Evolutionary conservation across 2,113 vertebrate species (phyloP), one percentile per base, ranked within the genome.

Genomic region (Diadophis punctatus): DNA sequence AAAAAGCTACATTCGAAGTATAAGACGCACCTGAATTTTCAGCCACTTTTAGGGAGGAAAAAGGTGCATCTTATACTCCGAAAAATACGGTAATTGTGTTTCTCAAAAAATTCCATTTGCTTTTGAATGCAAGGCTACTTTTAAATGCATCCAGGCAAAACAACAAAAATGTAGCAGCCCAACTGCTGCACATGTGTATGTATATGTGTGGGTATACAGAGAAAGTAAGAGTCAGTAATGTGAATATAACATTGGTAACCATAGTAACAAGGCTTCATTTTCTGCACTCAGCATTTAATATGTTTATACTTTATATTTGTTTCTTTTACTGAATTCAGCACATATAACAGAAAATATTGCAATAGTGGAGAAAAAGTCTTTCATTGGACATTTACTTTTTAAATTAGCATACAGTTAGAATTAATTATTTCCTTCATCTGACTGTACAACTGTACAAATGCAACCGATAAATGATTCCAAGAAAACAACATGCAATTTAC

Each of bases 211-310:
- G 91, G 93, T 88, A 43, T 91, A 92, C 12, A 23, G 2, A 52
- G 91, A 27, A 89, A 90, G 80, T 86, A 94, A 95, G 93, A 94
- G 90, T 87, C 92, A 93, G 89, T 1, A 0, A 74, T 94, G 84
- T 94, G 93, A 95, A 93, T 90, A 94, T 89, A 96, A 94, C 86
- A 93, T 0, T 63, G 55, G 94, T 94, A 96, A 91, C 95, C 93
- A 96, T 84, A 95, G 93, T 94, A 96, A 96, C 94, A 93, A 92
- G 90, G 90, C n/a, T 92, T 74, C 92, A 90, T 90, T 80, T 93
- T 92, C 89, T 90, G 55, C 93, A 52, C 92, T 92, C 56, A 90
- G 53, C 25, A 86, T 91, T 95, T 96, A 88, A 52, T 87, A n/a
- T 94, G 90, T 93, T 94, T 92, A 89, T 53, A 88, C 6, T 93